Conservation (phyloP, 1,140 invertebrate species). For the Nixonia krombeini region DNA sequence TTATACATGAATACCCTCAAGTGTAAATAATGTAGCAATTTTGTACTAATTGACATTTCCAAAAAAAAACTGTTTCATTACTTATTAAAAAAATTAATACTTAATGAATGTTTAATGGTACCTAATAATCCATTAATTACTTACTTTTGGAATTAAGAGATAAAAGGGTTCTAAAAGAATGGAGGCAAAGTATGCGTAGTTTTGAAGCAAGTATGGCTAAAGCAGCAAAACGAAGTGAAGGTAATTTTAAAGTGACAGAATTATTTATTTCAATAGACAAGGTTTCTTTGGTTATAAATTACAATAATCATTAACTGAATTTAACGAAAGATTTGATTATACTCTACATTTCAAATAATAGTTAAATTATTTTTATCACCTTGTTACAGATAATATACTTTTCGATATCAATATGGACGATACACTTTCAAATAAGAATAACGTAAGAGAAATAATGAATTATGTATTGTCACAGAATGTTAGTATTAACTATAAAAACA, state of each 20-base stretch:
- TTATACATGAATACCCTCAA: too few species aligned
- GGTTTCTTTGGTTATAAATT: background rate
- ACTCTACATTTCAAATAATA: background rate
- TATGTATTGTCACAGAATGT: too few species aligned
- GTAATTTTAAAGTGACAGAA: constrained; percentile 42
- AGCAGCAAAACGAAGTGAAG: constrained; percentile 49
- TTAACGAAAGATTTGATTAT: background rate
- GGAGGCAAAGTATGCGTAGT: constrained; percentile 52
- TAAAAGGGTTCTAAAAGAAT: constrained; percentile 44
- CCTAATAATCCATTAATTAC: too few species aligned
- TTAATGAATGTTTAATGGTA: background rate
- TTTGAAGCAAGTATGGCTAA: constrained; percentile 53
- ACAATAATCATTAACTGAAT: background rate
- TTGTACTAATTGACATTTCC: too few species aligned
- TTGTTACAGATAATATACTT: constrained; percentile 12
- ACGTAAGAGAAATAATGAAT: too few species aligned
- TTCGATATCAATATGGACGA: background rate
- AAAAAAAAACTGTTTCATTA: too few species aligned
- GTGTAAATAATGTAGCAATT: too few species aligned
- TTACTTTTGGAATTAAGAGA: constrained; percentile 45
- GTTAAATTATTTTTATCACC: constrained; percentile 7
- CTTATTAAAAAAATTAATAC: too few species aligned
- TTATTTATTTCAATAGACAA: background rate
- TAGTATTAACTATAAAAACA: too few species aligned
- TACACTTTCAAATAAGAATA: too few species aligned